Evolutionary conservation across 1,140 invertebrate species (phyloP).

Genomic region (Anastrepha ludens): DNA sequence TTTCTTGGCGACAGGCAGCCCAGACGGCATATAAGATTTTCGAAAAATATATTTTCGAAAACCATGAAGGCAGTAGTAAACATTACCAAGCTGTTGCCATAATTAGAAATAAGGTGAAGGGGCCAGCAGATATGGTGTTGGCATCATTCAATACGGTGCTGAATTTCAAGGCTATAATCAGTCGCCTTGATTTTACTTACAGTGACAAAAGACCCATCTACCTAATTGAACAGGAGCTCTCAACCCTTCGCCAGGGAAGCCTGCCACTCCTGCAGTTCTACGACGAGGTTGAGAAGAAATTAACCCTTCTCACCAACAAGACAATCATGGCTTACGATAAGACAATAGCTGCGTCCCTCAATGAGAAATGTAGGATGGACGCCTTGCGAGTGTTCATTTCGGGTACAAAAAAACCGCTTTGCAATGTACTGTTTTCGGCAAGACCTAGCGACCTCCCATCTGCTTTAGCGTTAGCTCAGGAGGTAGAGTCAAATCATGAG

Average conservation of each 20-base stretch:
- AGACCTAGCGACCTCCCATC: conserved; percentile 47
- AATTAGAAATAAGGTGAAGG: conserved; percentile 47
- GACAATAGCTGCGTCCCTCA: conserved; percentile 17
- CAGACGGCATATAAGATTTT: background rate
- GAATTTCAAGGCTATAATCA: conserved; percentile 53
- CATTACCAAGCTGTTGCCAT: background rate
- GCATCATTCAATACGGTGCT: conserved; percentile 49
- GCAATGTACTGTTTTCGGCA: conserved; percentile 37
- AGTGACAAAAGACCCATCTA: conserved; percentile 52
- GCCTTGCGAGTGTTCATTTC: conserved; percentile 53
- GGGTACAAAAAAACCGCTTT: conserved; percentile 18
- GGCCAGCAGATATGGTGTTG: conserved; percentile 29
- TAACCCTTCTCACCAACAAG: conserved; percentile 58
- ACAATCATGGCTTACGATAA: conserved; percentile 56
- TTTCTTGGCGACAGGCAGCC: background rate
- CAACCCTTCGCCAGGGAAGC: conserved; percentile 44
- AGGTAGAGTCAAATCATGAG: conserved; percentile 59
- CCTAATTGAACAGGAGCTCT: conserved; percentile 54
- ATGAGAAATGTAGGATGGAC: conserved; percentile 55
- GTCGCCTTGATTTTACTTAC: conserved; percentile 53
- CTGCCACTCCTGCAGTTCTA: conserved; percentile 56
- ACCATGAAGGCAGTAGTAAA: background rate
- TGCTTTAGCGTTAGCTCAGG: conserved; percentile 56
- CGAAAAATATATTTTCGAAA: no score
- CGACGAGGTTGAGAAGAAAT: conserved; percentile 52